Evolutionary conservation across 2,888 invertebrate genomes (phyloP).

Genomic region (Drosophila nigricruria): DNA sequence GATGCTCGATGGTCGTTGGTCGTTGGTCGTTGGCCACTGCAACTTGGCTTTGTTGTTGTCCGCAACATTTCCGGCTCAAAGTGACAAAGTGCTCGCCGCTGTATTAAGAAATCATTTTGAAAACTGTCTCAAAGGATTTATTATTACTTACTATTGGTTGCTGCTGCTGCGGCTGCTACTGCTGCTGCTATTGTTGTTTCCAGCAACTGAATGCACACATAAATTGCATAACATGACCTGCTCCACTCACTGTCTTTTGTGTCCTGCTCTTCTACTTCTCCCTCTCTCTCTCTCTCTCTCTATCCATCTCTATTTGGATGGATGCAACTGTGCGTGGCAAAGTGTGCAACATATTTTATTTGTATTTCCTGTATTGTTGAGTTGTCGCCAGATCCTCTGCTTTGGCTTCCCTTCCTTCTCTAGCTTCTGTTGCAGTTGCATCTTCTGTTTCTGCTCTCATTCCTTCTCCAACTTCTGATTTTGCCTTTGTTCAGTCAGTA

Average conservation of each 20-base stretch:
- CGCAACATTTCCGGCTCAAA: conserved; percentile 49
- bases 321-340: conserved; percentile 60
- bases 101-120: conserved; percentile 62
- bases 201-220: conserved; percentile 26
- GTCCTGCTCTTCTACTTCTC: neutral
- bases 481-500: neutral
- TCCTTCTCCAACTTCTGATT: too few species aligned
- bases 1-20: conserved; percentile 4
- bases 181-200: conserved; percentile 3
- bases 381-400: conserved; percentile 17
- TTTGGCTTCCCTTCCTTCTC: neutral
- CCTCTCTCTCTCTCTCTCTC: neutral
- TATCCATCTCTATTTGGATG: neutral
- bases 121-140: conserved; percentile 65
- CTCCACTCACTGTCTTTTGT: conserved; percentile 12
- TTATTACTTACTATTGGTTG: conserved; percentile 53
- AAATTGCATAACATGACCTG: conserved; percentile 53
- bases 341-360: conserved; percentile 74
- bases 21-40: conserved; percentile 23
- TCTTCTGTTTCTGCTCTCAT: neutral
- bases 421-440: neutral
- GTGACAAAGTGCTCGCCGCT: conserved; percentile 56
- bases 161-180: conserved; percentile 3
- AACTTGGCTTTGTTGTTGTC: conserved; percentile 31
- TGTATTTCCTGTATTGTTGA: conserved; percentile 55